phyloP scores from a whole-genome alignment of 2,113 vertebrate genomes.

The Rhea americana region DNA sequence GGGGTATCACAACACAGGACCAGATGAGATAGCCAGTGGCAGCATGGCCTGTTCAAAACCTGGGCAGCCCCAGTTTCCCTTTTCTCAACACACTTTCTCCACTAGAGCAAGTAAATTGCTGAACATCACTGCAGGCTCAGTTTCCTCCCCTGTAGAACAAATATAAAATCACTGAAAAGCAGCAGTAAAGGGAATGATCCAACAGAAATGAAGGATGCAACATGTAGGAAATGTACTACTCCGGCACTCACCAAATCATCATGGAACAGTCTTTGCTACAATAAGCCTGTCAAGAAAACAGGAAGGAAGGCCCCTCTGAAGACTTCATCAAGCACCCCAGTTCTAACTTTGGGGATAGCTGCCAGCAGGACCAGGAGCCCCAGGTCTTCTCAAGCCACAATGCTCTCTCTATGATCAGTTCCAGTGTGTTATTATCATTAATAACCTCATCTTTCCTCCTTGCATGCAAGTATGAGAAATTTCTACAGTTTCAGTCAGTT shows the following conservation, averaged over 20 bases:
- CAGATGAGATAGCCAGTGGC: neutral
- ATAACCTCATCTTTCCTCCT: neutral
- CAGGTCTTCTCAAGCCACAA: neutral
- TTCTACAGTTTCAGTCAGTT: neutral
- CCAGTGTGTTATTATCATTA: conserved; percentile 20
- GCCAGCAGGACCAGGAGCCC: neutral
- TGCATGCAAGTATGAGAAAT: neutral
- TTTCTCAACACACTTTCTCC: neutral
- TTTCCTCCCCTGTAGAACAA: neutral
- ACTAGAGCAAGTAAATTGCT: neutral
- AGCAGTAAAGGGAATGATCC: no score
- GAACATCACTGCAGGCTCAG: neutral
- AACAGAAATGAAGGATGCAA: neutral
- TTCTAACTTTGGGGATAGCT: neutral
- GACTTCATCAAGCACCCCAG: neutral
- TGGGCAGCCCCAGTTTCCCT: neutral
- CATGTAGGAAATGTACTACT: neutral
- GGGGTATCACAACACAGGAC: accelerated
- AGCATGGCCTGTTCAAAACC: neutral
- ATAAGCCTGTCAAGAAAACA: neutral
- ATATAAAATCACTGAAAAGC: no score
- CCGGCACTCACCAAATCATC: accelerated
- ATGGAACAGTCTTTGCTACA: neutral
- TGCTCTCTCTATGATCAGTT: conserved; percentile 9
- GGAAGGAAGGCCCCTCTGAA: neutral